These are phyloP conservation scores for Auanema freiburgensis DNA, from an alignment of 2,888 invertebrate genomes.

Conservation along the genomic window DNA sequence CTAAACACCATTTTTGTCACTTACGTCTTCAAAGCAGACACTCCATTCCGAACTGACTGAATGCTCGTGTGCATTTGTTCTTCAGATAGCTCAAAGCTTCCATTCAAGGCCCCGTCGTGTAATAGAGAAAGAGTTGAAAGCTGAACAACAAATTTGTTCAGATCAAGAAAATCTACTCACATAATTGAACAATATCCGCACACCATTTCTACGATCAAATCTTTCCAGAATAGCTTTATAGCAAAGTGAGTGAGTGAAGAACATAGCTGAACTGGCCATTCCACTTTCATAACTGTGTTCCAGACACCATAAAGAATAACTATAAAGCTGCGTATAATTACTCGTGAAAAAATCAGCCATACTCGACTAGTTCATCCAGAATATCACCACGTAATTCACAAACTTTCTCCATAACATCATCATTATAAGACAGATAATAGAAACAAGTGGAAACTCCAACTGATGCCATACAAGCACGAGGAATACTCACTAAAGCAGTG, in stretches of 20 bases:
- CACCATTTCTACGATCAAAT: constrained; percentile 90
- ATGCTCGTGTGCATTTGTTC: constrained; percentile 87
- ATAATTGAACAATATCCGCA: constrained; percentile 89
- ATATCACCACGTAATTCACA: constrained; percentile 76
- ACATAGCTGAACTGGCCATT: constrained; percentile 96
- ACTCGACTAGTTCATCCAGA: constrained; percentile 60
- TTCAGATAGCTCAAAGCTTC: constrained; percentile 72
- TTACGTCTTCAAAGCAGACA: constrained; percentile 77
- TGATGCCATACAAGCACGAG: constrained; percentile 39
- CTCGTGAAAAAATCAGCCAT: constrained; percentile 18
- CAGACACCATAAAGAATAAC: constrained; percentile 89
- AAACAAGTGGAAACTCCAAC: constrained; percentile 94
- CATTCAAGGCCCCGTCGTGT: constrained; percentile 72
- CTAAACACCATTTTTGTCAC: not conserved
- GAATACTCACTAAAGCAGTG: constrained; percentile 82
- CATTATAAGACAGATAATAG: constrained; percentile 90
- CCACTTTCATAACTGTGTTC: constrained; percentile 96
- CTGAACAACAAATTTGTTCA: constrained; percentile 65
- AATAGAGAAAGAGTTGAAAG: constrained; percentile 84
- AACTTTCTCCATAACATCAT: constrained; percentile 90
- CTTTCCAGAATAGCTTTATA: constrained; percentile 89
- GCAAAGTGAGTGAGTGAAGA: constrained; percentile 78
- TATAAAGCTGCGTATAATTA: constrained; percentile 58
- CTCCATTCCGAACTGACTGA: constrained; percentile 87
- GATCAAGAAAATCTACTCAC: constrained; percentile 68